Conservation (phyloP, 2,888 invertebrate genomes). For the Latheticus oryzae region DNA sequence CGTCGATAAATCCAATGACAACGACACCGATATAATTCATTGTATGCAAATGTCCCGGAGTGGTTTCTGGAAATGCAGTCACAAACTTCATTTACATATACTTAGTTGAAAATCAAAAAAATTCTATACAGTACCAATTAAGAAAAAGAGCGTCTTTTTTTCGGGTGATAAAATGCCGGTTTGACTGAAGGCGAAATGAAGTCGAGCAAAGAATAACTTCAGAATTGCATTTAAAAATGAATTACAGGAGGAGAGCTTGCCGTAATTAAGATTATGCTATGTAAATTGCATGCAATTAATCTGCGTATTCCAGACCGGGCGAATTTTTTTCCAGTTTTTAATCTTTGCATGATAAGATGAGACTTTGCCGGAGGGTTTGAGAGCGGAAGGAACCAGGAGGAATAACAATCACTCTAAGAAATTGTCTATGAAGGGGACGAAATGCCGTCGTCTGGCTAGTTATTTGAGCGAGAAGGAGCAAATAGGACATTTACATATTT, state of each 20-base stretch:
- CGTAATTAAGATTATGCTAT: slow-evolving; percentile 56
- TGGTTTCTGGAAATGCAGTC: no score
- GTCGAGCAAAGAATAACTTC: slow-evolving; percentile 44
- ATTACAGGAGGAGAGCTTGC: slow-evolving; percentile 41
- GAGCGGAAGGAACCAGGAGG: slow-evolving; percentile 49
- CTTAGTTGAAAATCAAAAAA: no score
- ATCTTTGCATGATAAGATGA: slow-evolving; percentile 48
- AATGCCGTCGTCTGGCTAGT: slow-evolving; percentile 53
- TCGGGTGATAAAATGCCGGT: no score
- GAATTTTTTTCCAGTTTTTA: slow-evolving; percentile 50
- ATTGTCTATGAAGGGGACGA: slow-evolving; percentile 51
- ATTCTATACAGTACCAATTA: no score
- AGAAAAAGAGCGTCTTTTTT: no score
- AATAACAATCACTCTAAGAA: slow-evolving; percentile 51
- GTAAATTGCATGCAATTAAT: slow-evolving; percentile 59
- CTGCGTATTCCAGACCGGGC: slow-evolving; percentile 46
- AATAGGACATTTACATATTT: slow-evolving; percentile 61
- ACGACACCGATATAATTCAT: no score
- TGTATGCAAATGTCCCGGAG: no score
- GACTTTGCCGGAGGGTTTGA: slow-evolving; percentile 50
- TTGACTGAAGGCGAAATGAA: slow-evolving; percentile 28
- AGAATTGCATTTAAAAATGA: slow-evolving; percentile 47
- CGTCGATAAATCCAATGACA: no score
- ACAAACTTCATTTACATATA: no score
- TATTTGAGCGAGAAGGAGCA: slow-evolving; percentile 56